Percentiles rank a stretch among this genome's conserved stretches.
These are phyloP conservation scores for Sericinus montela DNA, from an alignment of 2,888 invertebrate species.

Conservation along the genomic window DNA sequence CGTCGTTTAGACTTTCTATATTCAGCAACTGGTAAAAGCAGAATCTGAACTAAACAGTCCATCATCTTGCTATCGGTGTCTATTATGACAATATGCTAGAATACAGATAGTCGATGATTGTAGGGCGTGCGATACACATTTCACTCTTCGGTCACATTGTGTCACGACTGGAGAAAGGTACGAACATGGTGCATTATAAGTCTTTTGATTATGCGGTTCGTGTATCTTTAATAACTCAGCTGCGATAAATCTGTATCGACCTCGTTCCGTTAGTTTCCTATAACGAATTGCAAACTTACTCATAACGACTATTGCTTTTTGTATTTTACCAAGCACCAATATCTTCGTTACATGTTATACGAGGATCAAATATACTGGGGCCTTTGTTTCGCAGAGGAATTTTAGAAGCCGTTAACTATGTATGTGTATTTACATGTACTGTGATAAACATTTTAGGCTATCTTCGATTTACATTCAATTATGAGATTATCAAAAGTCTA, in stretches of 20 bases:
- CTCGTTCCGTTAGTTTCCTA: neutral
- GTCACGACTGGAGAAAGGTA: slow-evolving; percentile 16
- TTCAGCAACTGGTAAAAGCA: too few relatives aligned
- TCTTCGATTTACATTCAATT: too few relatives aligned
- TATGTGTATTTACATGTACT: too few relatives aligned
- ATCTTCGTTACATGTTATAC: too few relatives aligned
- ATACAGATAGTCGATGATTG: slow-evolving; percentile 2
- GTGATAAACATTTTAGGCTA: too few relatives aligned
- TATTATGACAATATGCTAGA: slow-evolving; percentile 1
- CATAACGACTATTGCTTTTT: too few relatives aligned
- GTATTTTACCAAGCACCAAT: too few relatives aligned
- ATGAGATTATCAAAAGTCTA: too few relatives aligned
- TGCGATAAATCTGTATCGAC: slow-evolving; percentile 3
- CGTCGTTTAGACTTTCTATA: too few relatives aligned
- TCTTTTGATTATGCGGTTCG: slow-evolving; percentile 5
- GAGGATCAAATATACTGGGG: too few relatives aligned
- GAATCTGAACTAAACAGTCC: neutral
- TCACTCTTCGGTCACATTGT: slow-evolving; percentile 6
- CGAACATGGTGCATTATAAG: slow-evolving; percentile 6
- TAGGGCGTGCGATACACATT: neutral
- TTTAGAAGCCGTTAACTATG: too few relatives aligned
- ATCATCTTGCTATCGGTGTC: neutral
- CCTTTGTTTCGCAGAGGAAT: too few relatives aligned
- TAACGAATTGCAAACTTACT: neutral
- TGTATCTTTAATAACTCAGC: neutral